Base-by-base conservation (phyloP, 2,888 invertebrate species). In the Drepana falcataria region DNA sequence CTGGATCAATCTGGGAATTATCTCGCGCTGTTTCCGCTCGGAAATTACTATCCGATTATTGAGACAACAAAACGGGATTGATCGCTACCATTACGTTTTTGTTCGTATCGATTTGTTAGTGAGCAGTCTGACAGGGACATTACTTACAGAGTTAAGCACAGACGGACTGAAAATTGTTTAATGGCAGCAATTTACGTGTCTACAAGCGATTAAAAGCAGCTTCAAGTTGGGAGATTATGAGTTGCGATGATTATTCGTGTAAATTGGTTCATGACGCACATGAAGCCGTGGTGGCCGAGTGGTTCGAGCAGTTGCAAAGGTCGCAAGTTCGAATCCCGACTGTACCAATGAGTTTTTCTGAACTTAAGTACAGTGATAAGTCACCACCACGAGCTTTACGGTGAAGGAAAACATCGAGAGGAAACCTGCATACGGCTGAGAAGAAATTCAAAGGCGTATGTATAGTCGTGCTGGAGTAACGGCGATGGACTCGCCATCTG, bases 1-100 rank as follows among this genome's bases (percentile, higher is more conserved):
- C 68, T 67, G 75, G 71, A 78, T 80, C 79, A 79, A 80, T 84
- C 73, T 75, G 73, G 68, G 76, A 66, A 81, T 83, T 81, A 83
- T 83, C 79, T 78, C 63, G 68, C 61, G 68, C 72, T 68, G 76
- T 79, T 81, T 85, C 86, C 85, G 81, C 71, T 81, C 66, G 60
- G 63, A 72, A 79, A 79, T 83, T 80, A 81, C 83, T 77, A 77
- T 73, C 61, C 49, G 51, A 49, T 48, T 56, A 54, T 55, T 55
- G 57, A 57, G 47, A 49, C 62, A 70, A 64, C 63, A 60, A 59
- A 63, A 58, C 60, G 67, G 81, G 77, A 84, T 79, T 70, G 77
- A 82, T 80, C 58, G 69, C 65, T 65, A 60, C 70, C 75, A 77
- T 81, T 77, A 77, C 63, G 75, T 84, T 82, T 82, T 79, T 78